These are phyloP conservation scores for Acanthornis magna DNA, from an alignment of 2,797 vertebrate genomes.

Conservation along the genomic window DNA sequence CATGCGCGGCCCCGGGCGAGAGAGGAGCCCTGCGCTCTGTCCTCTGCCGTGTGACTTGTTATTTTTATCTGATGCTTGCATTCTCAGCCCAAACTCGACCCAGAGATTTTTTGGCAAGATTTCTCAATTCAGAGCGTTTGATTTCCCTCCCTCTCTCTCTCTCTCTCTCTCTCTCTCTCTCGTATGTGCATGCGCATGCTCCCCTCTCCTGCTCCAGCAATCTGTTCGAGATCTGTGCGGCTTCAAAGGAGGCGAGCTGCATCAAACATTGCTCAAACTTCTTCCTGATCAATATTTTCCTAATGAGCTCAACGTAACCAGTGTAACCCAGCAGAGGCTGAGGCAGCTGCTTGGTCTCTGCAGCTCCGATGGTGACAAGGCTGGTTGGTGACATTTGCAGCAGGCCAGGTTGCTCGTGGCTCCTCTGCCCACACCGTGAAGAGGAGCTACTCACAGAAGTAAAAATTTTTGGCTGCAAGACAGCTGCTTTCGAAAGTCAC, in stretches of 20 bases:
- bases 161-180: background rate
- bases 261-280: background rate
- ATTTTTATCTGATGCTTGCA: constrained; percentile 89
- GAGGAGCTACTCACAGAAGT: background rate
- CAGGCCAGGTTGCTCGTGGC: background rate
- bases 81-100: constrained; percentile 78
- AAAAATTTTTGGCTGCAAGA: background rate
- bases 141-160: background rate
- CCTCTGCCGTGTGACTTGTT: constrained; percentile 84
- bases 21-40: constrained; percentile 80
- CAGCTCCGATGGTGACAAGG: fast-evolving
- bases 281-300: background rate
- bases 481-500: background rate
- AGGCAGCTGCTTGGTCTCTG: background rate
- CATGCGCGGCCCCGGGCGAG: constrained; percentile 79
- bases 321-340: background rate
- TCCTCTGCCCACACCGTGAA: background rate
- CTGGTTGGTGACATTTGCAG: background rate
- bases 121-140: constrained; percentile 54
- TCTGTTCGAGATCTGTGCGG: background rate
- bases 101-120: constrained; percentile 55
- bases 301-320: background rate
- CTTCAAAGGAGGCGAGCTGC: background rate
- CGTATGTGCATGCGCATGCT: background rate
- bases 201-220: background rate